Evolutionary conservation across 2,797 vertebrate species (phyloP).

Genomic region (Limosa lapponica): DNA sequence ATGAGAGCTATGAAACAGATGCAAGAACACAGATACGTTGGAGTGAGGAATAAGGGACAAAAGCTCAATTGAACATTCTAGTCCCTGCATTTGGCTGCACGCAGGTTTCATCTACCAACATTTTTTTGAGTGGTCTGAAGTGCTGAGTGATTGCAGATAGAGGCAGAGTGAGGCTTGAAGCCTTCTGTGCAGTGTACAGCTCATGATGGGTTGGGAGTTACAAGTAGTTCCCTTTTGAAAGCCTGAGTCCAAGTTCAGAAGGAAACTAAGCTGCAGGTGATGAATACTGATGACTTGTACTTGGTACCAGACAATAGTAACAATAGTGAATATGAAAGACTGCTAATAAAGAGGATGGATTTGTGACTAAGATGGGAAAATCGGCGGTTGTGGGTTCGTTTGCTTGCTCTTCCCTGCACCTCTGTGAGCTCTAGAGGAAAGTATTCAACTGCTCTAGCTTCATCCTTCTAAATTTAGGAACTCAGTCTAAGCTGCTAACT

Average conservation of each 20-base stretch:
- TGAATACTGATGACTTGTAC: slow-evolving; percentile 52
- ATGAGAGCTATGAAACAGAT: not conserved
- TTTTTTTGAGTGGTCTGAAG: slow-evolving; percentile 42
- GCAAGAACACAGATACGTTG: not conserved
- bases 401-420: not conserved
- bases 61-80: slow-evolving; percentile 41
- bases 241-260: slow-evolving; percentile 42
- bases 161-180: slow-evolving; percentile 32
- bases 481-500: not conserved
- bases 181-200: not conserved
- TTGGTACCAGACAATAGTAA: slow-evolving; percentile 51
- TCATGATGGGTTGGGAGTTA: slow-evolving; percentile 46
- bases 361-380: slow-evolving; percentile 39
- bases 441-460: not conserved
- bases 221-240: slow-evolving; percentile 49
- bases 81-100: not conserved
- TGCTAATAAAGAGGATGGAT: slow-evolving; percentile 42
- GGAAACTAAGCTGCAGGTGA: slow-evolving; percentile 47
- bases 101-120: not conserved
- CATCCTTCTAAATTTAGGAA: not conserved
- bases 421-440: not conserved
- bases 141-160: slow-evolving; percentile 32
- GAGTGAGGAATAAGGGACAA: slow-evolving; percentile 31
- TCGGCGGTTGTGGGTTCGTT: not conserved
- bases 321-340: slow-evolving; percentile 37